Conservation (phyloP, 2,888 invertebrate species). For the Nephrotoma guestfalica region DNA sequence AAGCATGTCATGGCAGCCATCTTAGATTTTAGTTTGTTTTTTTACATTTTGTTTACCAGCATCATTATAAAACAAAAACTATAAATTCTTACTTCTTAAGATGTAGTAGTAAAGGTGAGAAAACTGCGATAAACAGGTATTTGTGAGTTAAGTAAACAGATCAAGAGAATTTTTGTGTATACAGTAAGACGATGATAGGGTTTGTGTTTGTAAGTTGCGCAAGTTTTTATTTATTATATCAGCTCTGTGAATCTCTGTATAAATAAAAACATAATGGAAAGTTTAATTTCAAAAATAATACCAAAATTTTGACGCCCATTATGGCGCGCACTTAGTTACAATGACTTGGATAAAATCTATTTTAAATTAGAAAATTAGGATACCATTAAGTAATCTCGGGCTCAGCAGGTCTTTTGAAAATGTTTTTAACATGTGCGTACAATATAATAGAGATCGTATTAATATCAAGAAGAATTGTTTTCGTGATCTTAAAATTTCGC, state of each 20-base stretch:
- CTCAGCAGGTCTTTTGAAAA: background rate
- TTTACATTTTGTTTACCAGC: background rate
- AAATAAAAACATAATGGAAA: background rate
- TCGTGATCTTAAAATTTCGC: no score
- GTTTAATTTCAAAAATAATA: background rate
- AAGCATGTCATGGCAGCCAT: background rate
- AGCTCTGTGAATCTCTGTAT: background rate
- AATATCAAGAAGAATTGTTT: no score
- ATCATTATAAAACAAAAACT: background rate
- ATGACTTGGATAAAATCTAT: background rate
- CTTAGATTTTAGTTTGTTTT: background rate
- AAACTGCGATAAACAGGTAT: background rate
- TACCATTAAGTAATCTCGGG: background rate
- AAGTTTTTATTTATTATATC: background rate
- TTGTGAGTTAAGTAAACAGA: background rate
- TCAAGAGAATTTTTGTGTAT: background rate
- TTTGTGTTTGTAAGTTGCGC: background rate
- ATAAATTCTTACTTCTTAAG: background rate
- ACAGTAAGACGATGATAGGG: background rate
- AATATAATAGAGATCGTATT: background rate
- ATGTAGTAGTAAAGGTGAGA: background rate
- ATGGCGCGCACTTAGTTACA: background rate
- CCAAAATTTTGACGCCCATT: background rate
- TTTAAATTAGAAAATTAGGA: background rate
- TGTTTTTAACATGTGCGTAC: background rate